Evolutionary conservation across 2,113 vertebrate species (phyloP).

Genomic region (Etheostoma spectabile): DNA sequence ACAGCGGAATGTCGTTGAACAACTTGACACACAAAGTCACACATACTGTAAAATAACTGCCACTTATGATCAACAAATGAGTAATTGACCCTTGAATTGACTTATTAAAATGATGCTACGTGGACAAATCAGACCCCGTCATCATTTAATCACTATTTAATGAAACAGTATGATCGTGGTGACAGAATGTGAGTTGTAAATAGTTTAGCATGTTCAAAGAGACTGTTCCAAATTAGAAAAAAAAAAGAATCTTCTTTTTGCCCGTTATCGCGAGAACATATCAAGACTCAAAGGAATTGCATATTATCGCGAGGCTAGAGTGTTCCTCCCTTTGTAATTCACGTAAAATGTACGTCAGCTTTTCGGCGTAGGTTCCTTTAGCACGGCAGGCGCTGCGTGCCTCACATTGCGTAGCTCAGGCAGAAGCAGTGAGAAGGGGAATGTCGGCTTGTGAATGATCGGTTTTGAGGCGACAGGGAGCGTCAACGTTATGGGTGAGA

Average conservation of each 20-base stretch:
- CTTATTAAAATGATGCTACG: neutral
- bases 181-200: neutral
- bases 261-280: slow-evolving; percentile 57
- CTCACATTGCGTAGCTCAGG: slow-evolving; percentile 54
- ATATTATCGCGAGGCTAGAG: slow-evolving; percentile 61
- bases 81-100: neutral
- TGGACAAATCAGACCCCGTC: neutral
- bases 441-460: slow-evolving; percentile 84
- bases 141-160: neutral
- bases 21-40: neutral
- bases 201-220: neutral
- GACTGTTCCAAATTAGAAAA: neutral
- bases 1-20: slow-evolving; percentile 2
- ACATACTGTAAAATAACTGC: neutral
- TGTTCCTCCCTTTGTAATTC: slow-evolving; percentile 61
- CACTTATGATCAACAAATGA: neutral
- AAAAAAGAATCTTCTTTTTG: neutral
- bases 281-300: slow-evolving; percentile 20
- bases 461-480: slow-evolving; percentile 80
- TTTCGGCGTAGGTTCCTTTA: neutral
- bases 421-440: slow-evolving; percentile 71
- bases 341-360: slow-evolving; percentile 41
- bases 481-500: slow-evolving; percentile 86
- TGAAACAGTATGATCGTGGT: neutral
- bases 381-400: neutral